A percentile compares a stretch with the other conserved stretches of the same genome.
Conservation (phyloP, 1,140 invertebrate species). For the Cyrtorhinus lividipennis region DNA sequence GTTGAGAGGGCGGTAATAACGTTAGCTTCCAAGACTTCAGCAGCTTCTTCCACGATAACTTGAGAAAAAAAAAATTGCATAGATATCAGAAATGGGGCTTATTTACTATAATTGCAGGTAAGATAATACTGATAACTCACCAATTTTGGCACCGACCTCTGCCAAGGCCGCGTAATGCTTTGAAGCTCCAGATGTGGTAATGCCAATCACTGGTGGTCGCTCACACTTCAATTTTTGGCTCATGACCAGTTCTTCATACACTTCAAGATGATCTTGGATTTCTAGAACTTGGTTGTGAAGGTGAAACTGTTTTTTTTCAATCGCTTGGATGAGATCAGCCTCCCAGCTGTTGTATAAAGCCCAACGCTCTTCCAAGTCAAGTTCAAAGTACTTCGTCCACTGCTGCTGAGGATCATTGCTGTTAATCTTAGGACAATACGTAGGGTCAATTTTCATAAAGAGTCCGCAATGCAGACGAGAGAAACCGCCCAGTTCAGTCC, state of each 20-base stretch:
- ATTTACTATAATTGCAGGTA: too few species aligned
- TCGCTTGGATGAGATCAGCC: background rate
- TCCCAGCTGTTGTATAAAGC: background rate
- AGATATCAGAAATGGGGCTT: too few species aligned
- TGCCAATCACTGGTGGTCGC: background rate
- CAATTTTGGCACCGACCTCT: background rate
- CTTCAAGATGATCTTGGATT: background rate
- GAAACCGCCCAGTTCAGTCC: too few species aligned
- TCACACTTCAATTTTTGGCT: background rate
- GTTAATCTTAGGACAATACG: too few species aligned
- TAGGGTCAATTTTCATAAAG: too few species aligned
- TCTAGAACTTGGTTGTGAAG: background rate
- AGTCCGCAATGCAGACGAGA: too few species aligned
- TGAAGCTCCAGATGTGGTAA: background rate
- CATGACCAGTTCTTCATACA: background rate
- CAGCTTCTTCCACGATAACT: conserved; percentile 76
- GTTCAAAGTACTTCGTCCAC: too few species aligned
- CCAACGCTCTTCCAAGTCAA: background rate
- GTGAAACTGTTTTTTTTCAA: background rate
- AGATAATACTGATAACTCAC: too few species aligned
- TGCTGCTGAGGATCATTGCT: too few species aligned
- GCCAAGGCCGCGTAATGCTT: background rate
- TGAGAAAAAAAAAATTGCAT: too few species aligned
- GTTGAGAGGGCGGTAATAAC: conserved; percentile 54
- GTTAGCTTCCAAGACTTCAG: conserved; percentile 66